Evolutionary conservation across 1,140 invertebrate species (phyloP).

Genomic region (Popillia japonica): DNA sequence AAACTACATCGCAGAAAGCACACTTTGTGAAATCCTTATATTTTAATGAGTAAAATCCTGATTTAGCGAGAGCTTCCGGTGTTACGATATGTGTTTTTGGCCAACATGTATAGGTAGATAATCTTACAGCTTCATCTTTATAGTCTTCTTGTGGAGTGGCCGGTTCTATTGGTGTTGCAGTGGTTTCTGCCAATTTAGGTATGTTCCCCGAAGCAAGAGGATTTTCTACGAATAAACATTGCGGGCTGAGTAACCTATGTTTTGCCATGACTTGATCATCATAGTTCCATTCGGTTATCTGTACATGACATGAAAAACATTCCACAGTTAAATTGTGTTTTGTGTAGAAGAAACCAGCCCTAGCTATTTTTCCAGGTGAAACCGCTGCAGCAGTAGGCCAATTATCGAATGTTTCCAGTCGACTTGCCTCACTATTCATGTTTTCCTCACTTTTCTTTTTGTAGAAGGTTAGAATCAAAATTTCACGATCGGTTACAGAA

Average conservation of each 20-base stretch:
- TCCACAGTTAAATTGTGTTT: conserved; percentile 73
- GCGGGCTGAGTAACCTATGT: conserved; percentile 70
- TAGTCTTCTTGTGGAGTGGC: conserved; percentile 39
- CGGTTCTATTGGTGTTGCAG: conserved; percentile 32
- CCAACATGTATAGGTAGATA: conserved; percentile 73
- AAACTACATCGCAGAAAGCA: conserved; percentile 80
- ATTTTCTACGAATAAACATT: conserved; percentile 44
- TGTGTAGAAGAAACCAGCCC: conserved; percentile 84
- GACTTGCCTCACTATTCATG: conserved; percentile 28
- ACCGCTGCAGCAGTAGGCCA: conserved; percentile 77
- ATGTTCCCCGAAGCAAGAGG: conserved; percentile 18
- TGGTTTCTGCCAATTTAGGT: conserved; percentile 39
- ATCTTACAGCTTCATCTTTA: conserved; percentile 60
- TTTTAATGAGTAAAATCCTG: conserved; percentile 83
- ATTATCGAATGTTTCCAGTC: conserved; percentile 67
- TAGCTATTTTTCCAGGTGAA: conserved; percentile 72
- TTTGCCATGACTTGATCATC: conserved; percentile 75
- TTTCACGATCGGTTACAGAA: neutral
- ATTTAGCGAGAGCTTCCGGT: conserved; percentile 76
- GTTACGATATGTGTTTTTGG: conserved; percentile 69
- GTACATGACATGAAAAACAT: conserved; percentile 78
- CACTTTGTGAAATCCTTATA: conserved; percentile 76
- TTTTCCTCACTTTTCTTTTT: neutral
- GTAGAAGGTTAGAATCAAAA: conserved; percentile 58
- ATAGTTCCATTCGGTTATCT: conserved; percentile 78